Evolutionary conservation across 2,888 invertebrate species (phyloP), one percentile per base, ranked within the genome.

Genomic region (Metacarcinus magister): DNA sequence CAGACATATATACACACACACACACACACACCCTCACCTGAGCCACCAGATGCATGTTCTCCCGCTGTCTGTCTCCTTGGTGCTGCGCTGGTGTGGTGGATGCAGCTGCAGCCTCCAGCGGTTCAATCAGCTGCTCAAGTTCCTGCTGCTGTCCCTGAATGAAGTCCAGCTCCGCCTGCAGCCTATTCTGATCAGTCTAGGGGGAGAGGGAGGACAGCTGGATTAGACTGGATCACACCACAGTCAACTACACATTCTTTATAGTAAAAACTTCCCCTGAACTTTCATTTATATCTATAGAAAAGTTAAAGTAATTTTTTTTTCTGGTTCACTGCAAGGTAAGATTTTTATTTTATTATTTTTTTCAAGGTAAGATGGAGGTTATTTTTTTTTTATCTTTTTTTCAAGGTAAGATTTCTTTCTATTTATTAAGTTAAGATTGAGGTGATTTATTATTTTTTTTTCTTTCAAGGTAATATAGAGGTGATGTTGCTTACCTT

Each of bases 151-250:
- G 99, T 0, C 99, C 98, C 90, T 99, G 97, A 95, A 99, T 99
- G 97, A 99, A 99, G 98, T 99, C 99, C 43, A 99, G 97, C 97
- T 99, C 99, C 97, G 99, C 98, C 97, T 99, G 99, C 90, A 99
- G 97, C 95, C 99, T 98, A 97, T 98, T 98, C 97, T 99, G 99
- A 97, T 99, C 99, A 93, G 98, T 98, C 97, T 99, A 94, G 13
- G 39, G 19, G 13, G 5, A 7, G 87, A 3, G 39, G 19, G 13
- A 19, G 8, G 87, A 16, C 16, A 87, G 39, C 16, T 28, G 39
- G 87, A 75, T 75, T 28, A 75, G 28, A 1, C 75, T 75, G 28
- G 54, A 8, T 54, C 54, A 54, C 0, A 75, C 7, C n/a, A 67
- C 67, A 67, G 3, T 67, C 7, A 16, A 67, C n/a, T 2, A 67